These are phyloP conservation scores for Ooceraea biroi DNA, from an alignment of 1,140 invertebrate species.

Conservation along the genomic window DNA sequence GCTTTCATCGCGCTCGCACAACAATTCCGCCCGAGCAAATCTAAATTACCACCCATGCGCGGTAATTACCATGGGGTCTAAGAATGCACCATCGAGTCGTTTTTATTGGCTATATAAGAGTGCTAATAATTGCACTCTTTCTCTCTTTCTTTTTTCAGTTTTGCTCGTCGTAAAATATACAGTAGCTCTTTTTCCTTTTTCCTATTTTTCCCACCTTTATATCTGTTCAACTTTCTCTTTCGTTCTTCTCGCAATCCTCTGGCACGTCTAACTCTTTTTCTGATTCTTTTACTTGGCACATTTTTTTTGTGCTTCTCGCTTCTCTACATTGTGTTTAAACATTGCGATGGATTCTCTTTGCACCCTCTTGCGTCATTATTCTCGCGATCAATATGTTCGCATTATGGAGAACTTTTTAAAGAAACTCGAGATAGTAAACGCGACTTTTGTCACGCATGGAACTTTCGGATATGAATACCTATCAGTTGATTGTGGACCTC, in stretches of 20 bases:
- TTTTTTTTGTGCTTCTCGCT: conserved; percentile 20
- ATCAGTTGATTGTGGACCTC: too few species aligned
- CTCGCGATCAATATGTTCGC: conserved; percentile 77
- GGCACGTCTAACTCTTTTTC: not conserved
- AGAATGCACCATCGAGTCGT: conserved; percentile 33
- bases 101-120: conserved; percentile 10
- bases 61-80: conserved; percentile 67
- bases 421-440: too few species aligned
- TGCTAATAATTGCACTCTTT: conserved; percentile 68
- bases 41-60: conserved; percentile 61
- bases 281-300: not conserved
- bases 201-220: not conserved
- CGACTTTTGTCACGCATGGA: too few species aligned
- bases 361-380: conserved; percentile 75
- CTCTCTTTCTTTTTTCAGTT: conserved; percentile 45
- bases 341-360: conserved; percentile 66
- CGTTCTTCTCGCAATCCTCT: not conserved
- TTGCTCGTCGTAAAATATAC: conserved; percentile 15
- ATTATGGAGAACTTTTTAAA: conserved; percentile 68
- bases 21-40: conserved; percentile 43
- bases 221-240: not conserved
- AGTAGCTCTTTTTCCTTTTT: not conserved
- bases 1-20: conserved; percentile 3
- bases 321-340: conserved; percentile 25
- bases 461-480: too few species aligned